Evolutionary conservation across 2,113 vertebrate genomes (phyloP).

Genomic region (Dipodomys stephensi): DNA sequence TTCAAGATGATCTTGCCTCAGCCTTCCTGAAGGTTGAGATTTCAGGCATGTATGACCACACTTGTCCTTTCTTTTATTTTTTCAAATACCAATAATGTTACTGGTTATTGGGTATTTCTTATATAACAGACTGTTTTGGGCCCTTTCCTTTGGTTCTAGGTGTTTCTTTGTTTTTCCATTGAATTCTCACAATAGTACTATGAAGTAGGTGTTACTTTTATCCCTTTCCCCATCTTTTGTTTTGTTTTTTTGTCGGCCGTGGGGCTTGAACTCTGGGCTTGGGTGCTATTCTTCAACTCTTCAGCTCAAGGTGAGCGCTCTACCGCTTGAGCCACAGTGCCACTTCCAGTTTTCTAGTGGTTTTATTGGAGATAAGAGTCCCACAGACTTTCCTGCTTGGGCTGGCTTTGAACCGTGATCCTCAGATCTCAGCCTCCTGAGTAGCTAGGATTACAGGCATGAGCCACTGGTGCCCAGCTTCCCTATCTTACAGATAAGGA

Average conservation of each 20-base stretch:
- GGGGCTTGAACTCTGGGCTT: no score
- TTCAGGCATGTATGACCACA: not conserved
- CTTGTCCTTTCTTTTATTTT: not conserved
- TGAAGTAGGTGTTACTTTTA: constrained; percentile 27
- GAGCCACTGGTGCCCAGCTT: not conserved
- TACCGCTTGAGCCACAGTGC: no score
- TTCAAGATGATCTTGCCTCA: not conserved
- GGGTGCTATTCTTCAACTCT: no score
- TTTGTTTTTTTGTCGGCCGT: no score
- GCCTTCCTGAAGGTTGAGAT: not conserved
- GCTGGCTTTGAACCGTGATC: no score
- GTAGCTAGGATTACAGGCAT: no score
- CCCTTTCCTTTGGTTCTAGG: not conserved
- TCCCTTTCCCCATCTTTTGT: no score
- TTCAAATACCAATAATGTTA: not conserved
- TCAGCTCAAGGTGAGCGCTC: no score
- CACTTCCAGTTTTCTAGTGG: no score
- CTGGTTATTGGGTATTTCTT: not conserved
- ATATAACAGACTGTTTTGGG: not conserved
- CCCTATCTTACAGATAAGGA: constrained; percentile 2
- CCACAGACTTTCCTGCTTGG: no score
- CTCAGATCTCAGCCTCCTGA: no score
- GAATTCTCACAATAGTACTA: constrained; percentile 7
- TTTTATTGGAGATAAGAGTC: no score
- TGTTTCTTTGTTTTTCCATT: not conserved